These are phyloP conservation scores for Clarias laeviceps DNA, from an alignment of 2,797 vertebrate species.

Conservation along the genomic window DNA sequence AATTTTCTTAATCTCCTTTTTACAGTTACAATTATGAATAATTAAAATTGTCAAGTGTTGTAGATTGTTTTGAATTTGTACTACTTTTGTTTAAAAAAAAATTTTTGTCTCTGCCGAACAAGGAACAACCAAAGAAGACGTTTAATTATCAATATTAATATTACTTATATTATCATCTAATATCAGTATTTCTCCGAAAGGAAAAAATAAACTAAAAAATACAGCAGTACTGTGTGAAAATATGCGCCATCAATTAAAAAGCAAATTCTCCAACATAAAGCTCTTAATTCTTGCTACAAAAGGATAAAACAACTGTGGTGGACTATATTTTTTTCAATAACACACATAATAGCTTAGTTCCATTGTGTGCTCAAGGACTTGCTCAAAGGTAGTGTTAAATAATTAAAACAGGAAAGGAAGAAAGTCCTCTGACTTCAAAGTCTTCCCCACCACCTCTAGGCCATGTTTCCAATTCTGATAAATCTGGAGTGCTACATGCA, in stretches of 20 bases:
- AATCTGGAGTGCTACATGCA: conserved; percentile 68
- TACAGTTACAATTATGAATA: neutral
- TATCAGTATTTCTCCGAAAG: neutral
- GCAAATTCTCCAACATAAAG: conserved; percentile 4
- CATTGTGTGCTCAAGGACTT: conserved; percentile 32
- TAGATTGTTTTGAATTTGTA: neutral
- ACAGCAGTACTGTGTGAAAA: neutral
- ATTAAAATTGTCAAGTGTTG: neutral
- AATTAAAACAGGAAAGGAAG: conserved; percentile 34
- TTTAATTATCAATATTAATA: neutral
- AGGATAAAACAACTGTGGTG: conserved; percentile 1
- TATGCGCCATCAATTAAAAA: conserved; percentile 17
- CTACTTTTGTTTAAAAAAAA: neutral
- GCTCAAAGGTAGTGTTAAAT: conserved; percentile 27
- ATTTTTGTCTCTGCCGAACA: neutral
- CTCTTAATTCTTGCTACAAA: conserved; percentile 36
- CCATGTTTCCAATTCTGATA: conserved; percentile 18
- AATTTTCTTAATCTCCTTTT: conserved; percentile 2
- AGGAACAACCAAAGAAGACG: conserved; percentile 1
- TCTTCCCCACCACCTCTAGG: conserved; percentile 9
- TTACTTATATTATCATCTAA: neutral
- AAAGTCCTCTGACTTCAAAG: conserved; percentile 28
- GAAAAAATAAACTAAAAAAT: neutral
- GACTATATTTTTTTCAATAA: conserved; percentile 15
- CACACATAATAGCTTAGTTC: neutral